Evolutionary conservation across 37 sponge, comb jelly and placozoan species (phyloP).

Genomic region (Halichondria panicea): DNA sequence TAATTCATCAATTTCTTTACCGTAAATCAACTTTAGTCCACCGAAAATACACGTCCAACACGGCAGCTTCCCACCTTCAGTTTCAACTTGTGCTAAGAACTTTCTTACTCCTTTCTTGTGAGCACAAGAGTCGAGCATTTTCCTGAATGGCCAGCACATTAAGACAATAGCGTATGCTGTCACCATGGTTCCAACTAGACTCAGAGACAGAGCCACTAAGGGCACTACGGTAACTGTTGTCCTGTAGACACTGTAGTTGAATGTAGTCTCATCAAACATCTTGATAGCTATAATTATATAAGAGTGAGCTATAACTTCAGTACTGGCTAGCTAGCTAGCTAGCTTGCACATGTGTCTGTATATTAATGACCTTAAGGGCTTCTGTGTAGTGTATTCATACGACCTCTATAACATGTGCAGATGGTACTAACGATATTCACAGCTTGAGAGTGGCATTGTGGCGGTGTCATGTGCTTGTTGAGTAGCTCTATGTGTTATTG

Average conservation of each 20-base stretch:
- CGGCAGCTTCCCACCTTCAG: background rate
- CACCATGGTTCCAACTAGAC: conserved; percentile 4
- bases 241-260: background rate
- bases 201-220: conserved; percentile 6
- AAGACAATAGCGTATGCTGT: conserved; percentile 18
- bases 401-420: too few relatives aligned
- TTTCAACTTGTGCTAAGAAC: background rate
- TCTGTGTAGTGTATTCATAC: too few relatives aligned
- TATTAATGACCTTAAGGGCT: too few relatives aligned
- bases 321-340: too few relatives aligned
- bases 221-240: background rate
- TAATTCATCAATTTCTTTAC: conserved; percentile 7
- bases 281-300: too few relatives aligned
- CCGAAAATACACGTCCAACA: conserved; percentile 42
- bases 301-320: too few relatives aligned
- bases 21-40: conserved; percentile 30
- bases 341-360: too few relatives aligned
- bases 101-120: background rate
- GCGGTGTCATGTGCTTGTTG: too few relatives aligned
- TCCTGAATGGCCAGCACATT: conserved; percentile 17
- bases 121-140: background rate
- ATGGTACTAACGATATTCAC: too few relatives aligned
- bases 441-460: too few relatives aligned
- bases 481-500: too few relatives aligned
- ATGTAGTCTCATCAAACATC: too few relatives aligned